Base-by-base conservation (phyloP, 2,113 vertebrate genomes). In the Chlamydotis undulata region DNA sequence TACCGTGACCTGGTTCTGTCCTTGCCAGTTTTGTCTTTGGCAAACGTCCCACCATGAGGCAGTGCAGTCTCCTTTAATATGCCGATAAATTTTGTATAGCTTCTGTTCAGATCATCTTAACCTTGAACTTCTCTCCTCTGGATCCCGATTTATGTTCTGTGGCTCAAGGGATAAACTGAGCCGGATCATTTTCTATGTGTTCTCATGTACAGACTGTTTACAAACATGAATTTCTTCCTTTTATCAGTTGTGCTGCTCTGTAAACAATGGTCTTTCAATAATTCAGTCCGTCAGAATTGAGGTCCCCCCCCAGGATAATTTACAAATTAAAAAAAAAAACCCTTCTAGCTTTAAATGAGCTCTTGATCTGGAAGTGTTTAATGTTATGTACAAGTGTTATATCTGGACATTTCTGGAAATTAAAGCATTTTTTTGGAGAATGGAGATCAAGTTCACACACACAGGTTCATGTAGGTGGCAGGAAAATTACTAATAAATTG, bases 181-280 rank as follows among this genome's bases (percentile, higher is more conserved):
- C 53, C 21, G 52, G 33, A 78, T 89, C 1, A 7, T 78, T 84
- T 94, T 83, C 63, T 80, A 0, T 37, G 18, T 64, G 45, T 93
- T 87, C 45, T 88, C 17, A 25, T 10, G 19, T 90, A n/a, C 4
- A 50, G 35, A 19, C 59, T 90, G 45, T 69, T 83, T 86, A 73
- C 79, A 90, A 94, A 23, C 50, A 73, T 1, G 0, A 50, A 50
- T 93, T 97, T 94, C 79, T 71, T 93, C 75, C 65, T 87, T 94
- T 94, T 95, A 87, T 78, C 76, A 47, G n/a, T 70, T 70, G 63
- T 80, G 63, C 50, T 90, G 31, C 79, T 92, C 41, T 50, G 2
- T 83, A 53, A 81, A 95, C 86, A 96, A 89, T 78, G 39, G 91
- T 29, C 87, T 89, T 92, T 87, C 83, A 89, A 4, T 81, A 91